Evolutionary conservation across 2,888 invertebrate genomes (phyloP).

Genomic region (Toxonevra muliebris): DNA sequence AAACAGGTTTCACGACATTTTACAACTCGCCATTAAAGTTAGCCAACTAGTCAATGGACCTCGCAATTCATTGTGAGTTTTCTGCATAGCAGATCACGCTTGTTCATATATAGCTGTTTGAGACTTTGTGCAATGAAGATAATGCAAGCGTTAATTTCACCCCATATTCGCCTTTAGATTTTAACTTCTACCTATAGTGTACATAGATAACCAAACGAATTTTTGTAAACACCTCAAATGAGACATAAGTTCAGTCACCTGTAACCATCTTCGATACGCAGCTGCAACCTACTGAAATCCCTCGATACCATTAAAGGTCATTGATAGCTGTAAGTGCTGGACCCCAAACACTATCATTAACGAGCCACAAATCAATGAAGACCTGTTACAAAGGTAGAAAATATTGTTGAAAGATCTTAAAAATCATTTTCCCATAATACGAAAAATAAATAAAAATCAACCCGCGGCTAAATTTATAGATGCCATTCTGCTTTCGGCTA

Average conservation of each 20-base stretch:
- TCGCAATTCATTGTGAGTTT: not conserved
- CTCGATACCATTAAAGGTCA: constrained; percentile 35
- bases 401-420: not conserved
- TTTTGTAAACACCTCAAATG: not conserved
- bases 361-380: constrained; percentile 44
- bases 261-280: not conserved
- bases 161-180: no score
- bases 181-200: no score
- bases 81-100: no score
- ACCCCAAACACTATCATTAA: constrained; percentile 42
- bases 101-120: no score
- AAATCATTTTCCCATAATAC: not conserved
- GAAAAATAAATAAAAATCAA: constrained; percentile 5
- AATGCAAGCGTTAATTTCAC: no score
- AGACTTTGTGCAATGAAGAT: no score
- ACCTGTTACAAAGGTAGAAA: constrained; percentile 26
- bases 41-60: constrained; percentile 43
- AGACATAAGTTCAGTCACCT: not conserved
- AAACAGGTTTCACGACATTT: constrained; percentile 45
- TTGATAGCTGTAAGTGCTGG: constrained; percentile 34
- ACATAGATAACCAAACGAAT: not conserved
- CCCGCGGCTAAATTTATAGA: constrained; percentile 32
- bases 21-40: constrained; percentile 43
- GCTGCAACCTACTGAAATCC: constrained; percentile 22
- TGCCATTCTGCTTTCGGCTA: not conserved